Evolutionary conservation across 2,888 invertebrate species (phyloP).

Genomic region (Exephanes ischioxanthus): DNA sequence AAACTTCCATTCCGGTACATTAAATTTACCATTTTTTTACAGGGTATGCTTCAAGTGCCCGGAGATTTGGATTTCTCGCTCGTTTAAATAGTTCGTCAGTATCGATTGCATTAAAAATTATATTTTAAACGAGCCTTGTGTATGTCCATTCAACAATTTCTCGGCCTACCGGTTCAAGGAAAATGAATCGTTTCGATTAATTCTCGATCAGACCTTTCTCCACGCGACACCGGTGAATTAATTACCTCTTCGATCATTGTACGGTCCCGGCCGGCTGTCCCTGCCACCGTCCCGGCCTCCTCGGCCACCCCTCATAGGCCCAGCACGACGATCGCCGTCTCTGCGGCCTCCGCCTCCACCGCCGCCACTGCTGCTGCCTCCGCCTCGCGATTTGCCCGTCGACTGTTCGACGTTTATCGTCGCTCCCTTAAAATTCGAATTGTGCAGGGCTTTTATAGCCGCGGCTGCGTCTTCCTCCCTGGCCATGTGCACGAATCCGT

Average conservation of each 20-base stretch:
- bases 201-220: too few relatives aligned
- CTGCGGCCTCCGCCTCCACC: conserved; percentile 83
- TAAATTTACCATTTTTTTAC: too few relatives aligned
- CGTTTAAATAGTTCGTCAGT: too few relatives aligned
- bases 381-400: conserved; percentile 90
- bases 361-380: conserved; percentile 86
- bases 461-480: conserved; percentile 92
- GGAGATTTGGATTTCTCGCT: too few relatives aligned
- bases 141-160: too few relatives aligned
- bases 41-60: too few relatives aligned
- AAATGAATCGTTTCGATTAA: not conserved
- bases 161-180: not conserved
- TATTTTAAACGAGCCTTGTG: too few relatives aligned
- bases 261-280: conserved; percentile 84
- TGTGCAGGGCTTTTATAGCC: conserved; percentile 93
- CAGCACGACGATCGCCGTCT: conserved; percentile 86
- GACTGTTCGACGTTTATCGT: conserved; percentile 94
- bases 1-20: too few relatives aligned
- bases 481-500: conserved; percentile 97
- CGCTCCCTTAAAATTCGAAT: conserved; percentile 93
- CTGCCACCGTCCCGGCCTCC: conserved; percentile 85
- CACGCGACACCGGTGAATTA: not conserved
- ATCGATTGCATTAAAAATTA: too few relatives aligned
- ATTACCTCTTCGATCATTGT: conserved; percentile 83
- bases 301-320: conserved; percentile 86